Evolutionary conservation across 30 jellyfish, hydroid and myxozoan genomes (phyloP).

Genomic region (Aurelia aurita complex sp. Pacific): DNA sequence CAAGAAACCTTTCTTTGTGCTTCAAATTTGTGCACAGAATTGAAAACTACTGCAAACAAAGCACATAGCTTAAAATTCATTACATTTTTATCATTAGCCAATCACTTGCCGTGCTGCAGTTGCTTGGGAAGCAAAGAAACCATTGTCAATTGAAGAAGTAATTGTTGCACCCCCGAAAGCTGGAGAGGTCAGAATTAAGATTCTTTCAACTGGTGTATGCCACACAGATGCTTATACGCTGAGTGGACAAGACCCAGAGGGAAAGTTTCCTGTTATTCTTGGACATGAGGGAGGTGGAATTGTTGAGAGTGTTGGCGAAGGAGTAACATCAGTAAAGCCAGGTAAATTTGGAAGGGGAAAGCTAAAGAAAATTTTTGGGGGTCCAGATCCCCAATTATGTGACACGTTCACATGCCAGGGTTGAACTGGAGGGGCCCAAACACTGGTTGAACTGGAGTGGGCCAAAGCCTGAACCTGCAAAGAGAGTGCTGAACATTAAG

Average conservation of each 20-base stretch:
- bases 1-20: too few relatives aligned
- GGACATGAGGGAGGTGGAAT: conserved; percentile 99
- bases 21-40: too few relatives aligned
- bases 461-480: too few relatives aligned
- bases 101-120: conserved; percentile 90
- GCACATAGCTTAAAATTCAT: too few relatives aligned
- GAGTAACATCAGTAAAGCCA: conserved; percentile 88
- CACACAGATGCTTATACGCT: conserved; percentile 96
- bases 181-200: conserved; percentile 91
- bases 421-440: too few relatives aligned
- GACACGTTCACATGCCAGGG: too few relatives aligned
- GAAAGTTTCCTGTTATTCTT: conserved; percentile 89
- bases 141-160: conserved; percentile 84
- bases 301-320: conserved; percentile 95
- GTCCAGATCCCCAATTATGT: too few relatives aligned
- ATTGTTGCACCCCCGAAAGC: conserved; percentile 93
- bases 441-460: too few relatives aligned
- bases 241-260: conserved; percentile 98
- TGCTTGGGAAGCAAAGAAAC: conserved; percentile 98
- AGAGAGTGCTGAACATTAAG: too few relatives aligned
- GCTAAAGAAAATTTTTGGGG: background rate
- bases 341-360: conserved; percentile 44
- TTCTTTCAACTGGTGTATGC: conserved; percentile 93
- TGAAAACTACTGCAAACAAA: too few relatives aligned
- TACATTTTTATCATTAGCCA: conserved; percentile 26